phyloP scores from a whole-genome alignment of 2,888 invertebrate genomes.

The Hirtodrosophila duncani region DNA sequence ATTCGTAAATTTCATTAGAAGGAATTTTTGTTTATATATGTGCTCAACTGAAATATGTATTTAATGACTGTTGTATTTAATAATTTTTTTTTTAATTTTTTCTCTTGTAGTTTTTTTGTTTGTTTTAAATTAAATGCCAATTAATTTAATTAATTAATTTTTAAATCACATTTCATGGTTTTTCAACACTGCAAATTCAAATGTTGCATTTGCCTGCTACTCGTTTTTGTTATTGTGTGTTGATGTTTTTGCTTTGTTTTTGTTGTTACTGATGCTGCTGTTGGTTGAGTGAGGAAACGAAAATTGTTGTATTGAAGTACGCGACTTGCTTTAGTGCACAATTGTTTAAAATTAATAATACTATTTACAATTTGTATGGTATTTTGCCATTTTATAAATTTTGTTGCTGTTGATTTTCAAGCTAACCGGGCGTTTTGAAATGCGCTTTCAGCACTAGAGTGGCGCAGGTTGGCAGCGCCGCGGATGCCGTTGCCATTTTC shows the following conservation, averaged over 20 bases:
- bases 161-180: conserved; percentile 77
- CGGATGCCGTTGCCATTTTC: no score
- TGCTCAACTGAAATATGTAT: conserved; percentile 48
- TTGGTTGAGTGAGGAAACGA: conserved; percentile 59
- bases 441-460: conserved; percentile 19
- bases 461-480: no score
- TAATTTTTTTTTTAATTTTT: conserved; percentile 31
- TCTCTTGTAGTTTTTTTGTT: conserved; percentile 25
- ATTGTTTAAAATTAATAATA: conserved; percentile 73
- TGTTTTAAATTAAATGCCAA: conserved; percentile 70
- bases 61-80: conserved; percentile 52
- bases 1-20: conserved; percentile 71
- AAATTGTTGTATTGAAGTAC: conserved; percentile 46
- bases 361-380: conserved; percentile 71
- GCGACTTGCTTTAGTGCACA: conserved; percentile 51
- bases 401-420: conserved; percentile 16
- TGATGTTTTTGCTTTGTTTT: conserved; percentile 38
- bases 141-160: conserved; percentile 74
- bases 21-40: conserved; percentile 59
- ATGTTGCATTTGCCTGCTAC: conserved; percentile 48
- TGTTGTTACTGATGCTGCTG: conserved; percentile 45
- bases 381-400: conserved; percentile 41
- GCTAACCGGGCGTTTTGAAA: conserved; percentile 11
- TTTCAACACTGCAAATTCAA: conserved; percentile 66
- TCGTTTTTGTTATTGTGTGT: conserved; percentile 53